Evolutionary conservation across 1,140 invertebrate genomes (phyloP).

Genomic region (Hesperophylax magnus): DNA sequence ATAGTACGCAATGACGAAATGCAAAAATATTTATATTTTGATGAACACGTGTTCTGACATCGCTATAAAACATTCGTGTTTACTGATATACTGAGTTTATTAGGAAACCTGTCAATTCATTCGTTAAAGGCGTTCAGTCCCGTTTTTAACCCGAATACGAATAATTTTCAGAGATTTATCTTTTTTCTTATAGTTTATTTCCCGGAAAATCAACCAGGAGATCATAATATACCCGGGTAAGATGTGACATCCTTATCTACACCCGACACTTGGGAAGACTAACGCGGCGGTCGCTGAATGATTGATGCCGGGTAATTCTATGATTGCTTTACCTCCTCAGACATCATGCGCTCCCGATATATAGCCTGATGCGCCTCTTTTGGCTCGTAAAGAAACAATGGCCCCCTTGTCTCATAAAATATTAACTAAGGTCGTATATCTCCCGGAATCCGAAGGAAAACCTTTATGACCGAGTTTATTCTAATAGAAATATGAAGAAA

Average conservation of each 20-base stretch:
- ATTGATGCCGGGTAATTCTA: slow-evolving; percentile 49
- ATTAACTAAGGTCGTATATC: neutral
- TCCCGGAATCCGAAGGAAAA: slow-evolving; percentile 1
- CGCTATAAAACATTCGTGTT: no score
- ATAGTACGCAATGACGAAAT: no score
- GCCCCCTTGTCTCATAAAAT: slow-evolving; percentile 35
- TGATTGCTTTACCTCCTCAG: slow-evolving; percentile 44
- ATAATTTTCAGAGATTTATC: no score
- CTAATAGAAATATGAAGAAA: neutral
- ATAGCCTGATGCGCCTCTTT: slow-evolving; percentile 27
- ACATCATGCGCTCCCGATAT: slow-evolving; percentile 33
- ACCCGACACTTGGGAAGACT: neutral
- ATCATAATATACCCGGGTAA: neutral
- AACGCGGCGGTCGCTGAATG: slow-evolving; percentile 37
- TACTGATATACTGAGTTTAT: no score
- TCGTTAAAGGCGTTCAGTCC: no score
- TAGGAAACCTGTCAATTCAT: no score
- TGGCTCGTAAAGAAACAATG: slow-evolving; percentile 42
- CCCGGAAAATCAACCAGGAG: slow-evolving; percentile 11
- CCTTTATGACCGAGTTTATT: slow-evolving; percentile 29
- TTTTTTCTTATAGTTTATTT: no score
- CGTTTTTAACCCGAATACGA: no score
- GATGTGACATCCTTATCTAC: no score
- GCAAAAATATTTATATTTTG: no score
- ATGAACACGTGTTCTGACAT: no score